Percentiles rank a stretch among this genome's conserved stretches.
phyloP scores from a whole-genome alignment of 2,797 vertebrate genomes.

The Platalea minor region DNA sequence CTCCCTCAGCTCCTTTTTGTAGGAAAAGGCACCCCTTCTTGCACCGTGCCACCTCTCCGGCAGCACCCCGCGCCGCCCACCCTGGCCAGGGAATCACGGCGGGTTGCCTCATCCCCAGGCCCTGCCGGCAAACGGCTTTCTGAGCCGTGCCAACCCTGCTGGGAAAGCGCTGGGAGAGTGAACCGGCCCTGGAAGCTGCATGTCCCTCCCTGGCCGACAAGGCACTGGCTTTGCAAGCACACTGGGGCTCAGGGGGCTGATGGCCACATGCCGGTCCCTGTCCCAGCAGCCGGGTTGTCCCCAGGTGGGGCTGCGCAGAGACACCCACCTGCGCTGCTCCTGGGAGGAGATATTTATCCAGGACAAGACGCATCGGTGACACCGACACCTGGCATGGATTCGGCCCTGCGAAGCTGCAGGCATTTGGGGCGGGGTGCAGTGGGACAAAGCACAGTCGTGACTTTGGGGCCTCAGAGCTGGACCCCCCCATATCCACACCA shows the following conservation, averaged over 20 bases:
- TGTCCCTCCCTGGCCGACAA: accelerated
- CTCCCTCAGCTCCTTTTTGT: not conserved
- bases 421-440: accelerated
- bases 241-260: accelerated
- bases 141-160: not conserved
- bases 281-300: not conserved
- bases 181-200: not conserved
- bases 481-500: not conserved
- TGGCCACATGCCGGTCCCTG: accelerated
- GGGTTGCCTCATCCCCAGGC: not conserved
- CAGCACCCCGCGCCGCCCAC: accelerated
- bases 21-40: not conserved
- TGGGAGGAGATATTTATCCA: not conserved
- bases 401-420: accelerated
- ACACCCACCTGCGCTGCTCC: not conserved
- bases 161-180: not conserved
- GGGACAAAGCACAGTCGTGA: not conserved
- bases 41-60: not conserved
- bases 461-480: not conserved
- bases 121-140: accelerated
- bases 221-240: not conserved
- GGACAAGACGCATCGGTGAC: not conserved
- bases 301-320: not conserved
- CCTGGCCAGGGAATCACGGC: accelerated
- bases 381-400: not conserved